phyloP scores from a whole-genome alignment of 2,888 invertebrate species.

The Mylabris sibirica region DNA sequence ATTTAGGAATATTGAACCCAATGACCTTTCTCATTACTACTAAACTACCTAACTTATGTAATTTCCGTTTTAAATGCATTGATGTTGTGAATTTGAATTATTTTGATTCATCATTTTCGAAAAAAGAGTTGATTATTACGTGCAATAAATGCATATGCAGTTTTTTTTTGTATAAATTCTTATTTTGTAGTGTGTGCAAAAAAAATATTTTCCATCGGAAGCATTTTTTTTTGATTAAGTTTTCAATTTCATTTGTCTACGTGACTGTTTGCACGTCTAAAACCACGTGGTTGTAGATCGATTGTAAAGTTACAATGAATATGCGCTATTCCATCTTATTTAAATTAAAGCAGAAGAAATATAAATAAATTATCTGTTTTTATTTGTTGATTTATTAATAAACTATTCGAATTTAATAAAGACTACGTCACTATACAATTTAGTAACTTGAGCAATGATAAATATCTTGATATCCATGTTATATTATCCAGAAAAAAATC shows the following conservation, averaged over 20 bases:
- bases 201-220: neutral
- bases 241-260: conserved; percentile 39
- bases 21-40: neutral
- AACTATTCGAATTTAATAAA: neutral
- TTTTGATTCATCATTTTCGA: neutral
- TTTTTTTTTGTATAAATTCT: neutral
- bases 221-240: conserved; percentile 16
- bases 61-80: neutral
- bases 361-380: neutral
- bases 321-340: neutral
- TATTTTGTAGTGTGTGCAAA: neutral
- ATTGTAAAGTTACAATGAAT: conserved; percentile 21
- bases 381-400: neutral
- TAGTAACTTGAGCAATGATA: neutral
- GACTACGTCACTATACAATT: neutral
- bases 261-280: conserved; percentile 44
- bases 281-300: conserved; percentile 34
- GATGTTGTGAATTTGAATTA: neutral
- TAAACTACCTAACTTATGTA: neutral
- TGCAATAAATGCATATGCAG: conserved; percentile 17
- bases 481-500: neutral
- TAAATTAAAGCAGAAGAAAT: neutral
- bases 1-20: neutral
- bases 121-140: conserved; percentile 11
- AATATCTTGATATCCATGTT: neutral